phyloP scores from a whole-genome alignment of 2,888 invertebrate genomes.

The Brachynemurus nebulosus region DNA sequence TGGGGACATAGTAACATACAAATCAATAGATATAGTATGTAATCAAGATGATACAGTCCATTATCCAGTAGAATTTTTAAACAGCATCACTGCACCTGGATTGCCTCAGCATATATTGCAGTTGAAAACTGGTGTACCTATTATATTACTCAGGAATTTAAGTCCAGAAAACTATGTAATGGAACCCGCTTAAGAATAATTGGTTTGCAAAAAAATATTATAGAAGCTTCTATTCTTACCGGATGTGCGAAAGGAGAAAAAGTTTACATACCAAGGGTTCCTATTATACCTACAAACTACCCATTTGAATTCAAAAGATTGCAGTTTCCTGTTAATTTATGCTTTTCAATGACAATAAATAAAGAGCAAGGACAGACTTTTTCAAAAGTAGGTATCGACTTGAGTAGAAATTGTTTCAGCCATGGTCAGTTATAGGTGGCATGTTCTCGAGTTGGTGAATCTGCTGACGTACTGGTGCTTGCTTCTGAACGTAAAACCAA shows the following conservation, averaged over 20 bases:
- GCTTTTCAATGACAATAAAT: no score
- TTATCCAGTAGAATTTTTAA: slow-evolving; percentile 17
- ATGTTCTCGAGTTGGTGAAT: slow-evolving; percentile 12
- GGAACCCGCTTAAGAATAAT: slow-evolving; percentile 16
- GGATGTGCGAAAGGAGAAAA: slow-evolving; percentile 11
- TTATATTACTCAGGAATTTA: slow-evolving; percentile 14
- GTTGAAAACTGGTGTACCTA: slow-evolving; percentile 14
- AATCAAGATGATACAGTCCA: slow-evolving; percentile 15
- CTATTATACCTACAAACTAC: slow-evolving; percentile 15
- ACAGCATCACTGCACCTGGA: slow-evolving; percentile 13
- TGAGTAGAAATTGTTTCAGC: slow-evolving; percentile 14
- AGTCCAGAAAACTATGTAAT: slow-evolving; percentile 17
- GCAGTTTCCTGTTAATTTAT: slow-evolving; percentile 12
- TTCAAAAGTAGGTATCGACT: slow-evolving; percentile 14
- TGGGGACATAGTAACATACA: no score
- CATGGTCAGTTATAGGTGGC: slow-evolving; percentile 15
- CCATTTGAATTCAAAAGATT: slow-evolving; percentile 15
- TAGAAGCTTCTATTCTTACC: slow-evolving; percentile 15
- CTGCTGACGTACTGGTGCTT: no score
- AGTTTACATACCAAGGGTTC: slow-evolving; percentile 15
- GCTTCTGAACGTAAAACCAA: no score
- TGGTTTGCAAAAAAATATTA: slow-evolving; percentile 10
- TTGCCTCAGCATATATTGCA: slow-evolving; percentile 14
- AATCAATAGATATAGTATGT: slow-evolving; percentile 14
- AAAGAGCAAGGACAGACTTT: slow-evolving; percentile 16